Evolutionary conservation across 92 coral and sea anemone species (phyloP), one percentile per base, ranked within the genome.

Genomic region (Ricordea florida): DNA sequence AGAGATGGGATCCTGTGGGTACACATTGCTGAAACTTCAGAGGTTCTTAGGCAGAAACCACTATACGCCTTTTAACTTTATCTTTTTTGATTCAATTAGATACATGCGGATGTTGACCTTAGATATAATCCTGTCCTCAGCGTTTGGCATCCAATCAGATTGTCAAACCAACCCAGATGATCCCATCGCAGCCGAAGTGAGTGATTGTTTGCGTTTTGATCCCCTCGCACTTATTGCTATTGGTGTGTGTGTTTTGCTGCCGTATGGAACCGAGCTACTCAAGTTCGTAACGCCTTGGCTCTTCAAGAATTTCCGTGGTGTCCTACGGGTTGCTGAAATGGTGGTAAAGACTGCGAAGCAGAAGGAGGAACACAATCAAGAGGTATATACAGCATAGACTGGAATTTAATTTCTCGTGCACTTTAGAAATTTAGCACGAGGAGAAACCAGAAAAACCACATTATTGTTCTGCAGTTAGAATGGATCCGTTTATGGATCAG

Each of bases 101-200:
- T 89, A 64, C 66, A 80, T 78, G 17, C 90, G 75, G 41, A 63
- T 76, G 7, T 33, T 85, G 49, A 82, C 90, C 20, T 50, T 85
- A 44, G 90, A 85, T 28, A 36, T 82, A 35, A 77, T 86, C 32
- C 30, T 86, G 33, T 81, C 87, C 6, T 46, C 85, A 6, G 72
- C 76, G 1, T 86, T 86, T 51, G 91, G 91, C 11, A 22, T 86
- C 68, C 72, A 81, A 44, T 75, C 84, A 1, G 83, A 80, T 13
- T 73, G 83, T 47, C 91, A 85, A 37, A 85, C 86, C 6, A 65
- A 85, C 57, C 76, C 86, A 13, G 65, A 85, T 38, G 90, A 85
- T 61, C 80, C 91, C 16, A 28, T 75, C 28, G 58, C 69, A 59
- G 63, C 65, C 38, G 61, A 56, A 58, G 88, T 66, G 10, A 21